Evolutionary conservation across 2,797 vertebrate genomes (phyloP).

Genomic region (Gorsachius magnificus): DNA sequence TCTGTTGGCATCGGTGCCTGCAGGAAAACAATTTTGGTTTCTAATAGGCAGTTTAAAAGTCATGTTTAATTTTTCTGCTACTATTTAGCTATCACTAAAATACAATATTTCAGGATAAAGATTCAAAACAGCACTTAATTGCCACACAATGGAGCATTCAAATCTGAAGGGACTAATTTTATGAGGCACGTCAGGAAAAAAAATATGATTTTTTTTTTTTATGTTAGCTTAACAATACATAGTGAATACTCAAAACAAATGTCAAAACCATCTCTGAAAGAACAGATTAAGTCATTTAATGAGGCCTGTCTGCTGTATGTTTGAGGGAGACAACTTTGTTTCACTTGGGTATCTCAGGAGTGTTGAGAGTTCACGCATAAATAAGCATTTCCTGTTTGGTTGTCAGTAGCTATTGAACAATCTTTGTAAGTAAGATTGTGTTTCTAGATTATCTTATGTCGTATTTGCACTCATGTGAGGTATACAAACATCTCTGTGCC

Average conservation of each 20-base stretch:
- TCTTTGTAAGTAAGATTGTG: background rate
- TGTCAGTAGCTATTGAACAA: background rate
- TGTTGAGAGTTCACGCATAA: background rate
- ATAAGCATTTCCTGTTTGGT: background rate
- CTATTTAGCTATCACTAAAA: background rate
- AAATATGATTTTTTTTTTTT: background rate
- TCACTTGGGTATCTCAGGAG: background rate
- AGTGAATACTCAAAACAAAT: background rate
- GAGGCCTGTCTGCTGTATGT: background rate
- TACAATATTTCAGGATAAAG: background rate
- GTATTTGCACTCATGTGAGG: background rate
- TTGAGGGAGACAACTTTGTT: background rate
- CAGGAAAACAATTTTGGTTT: background rate
- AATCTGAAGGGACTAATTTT: background rate
- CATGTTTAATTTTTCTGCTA: background rate
- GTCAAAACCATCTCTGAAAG: background rate
- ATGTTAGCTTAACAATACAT: background rate
- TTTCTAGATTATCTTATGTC: background rate
- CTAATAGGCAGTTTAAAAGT: background rate
- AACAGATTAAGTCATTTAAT: background rate
- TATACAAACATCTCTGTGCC: background rate
- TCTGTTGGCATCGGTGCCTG: background rate
- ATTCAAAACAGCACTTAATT: background rate
- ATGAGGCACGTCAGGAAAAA: background rate
- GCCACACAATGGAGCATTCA: background rate